Conservation (phyloP, 2,797 vertebrate species). For the Pogonophryne albipinna region DNA sequence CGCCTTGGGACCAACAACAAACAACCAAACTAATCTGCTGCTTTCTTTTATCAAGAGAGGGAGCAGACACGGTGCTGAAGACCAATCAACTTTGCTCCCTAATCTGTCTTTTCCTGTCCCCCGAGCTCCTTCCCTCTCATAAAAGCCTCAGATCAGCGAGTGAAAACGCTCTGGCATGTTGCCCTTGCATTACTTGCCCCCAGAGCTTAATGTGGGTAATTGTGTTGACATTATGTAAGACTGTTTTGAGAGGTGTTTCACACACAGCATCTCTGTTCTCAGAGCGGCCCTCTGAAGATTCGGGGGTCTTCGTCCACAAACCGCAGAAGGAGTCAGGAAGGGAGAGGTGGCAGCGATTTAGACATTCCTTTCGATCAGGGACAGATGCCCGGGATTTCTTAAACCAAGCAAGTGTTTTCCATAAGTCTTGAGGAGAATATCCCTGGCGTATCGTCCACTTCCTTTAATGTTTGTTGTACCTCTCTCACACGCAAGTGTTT, state of each 20-base stretch:
- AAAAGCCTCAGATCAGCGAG: conserved; percentile 50
- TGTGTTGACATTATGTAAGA: conserved; percentile 77
- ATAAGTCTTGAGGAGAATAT: conserved; percentile 2
- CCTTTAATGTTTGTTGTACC: conserved; percentile 6
- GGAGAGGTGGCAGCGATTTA: conserved; percentile 44
- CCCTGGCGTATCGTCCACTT: conserved; percentile 6
- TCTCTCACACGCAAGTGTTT: conserved; percentile 25
- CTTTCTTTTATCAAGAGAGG: conserved; percentile 55
- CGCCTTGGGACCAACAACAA: conserved; percentile 20
- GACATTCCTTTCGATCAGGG: conserved; percentile 52
- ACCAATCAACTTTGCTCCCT: conserved; percentile 54
- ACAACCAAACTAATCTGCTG: conserved; percentile 48
- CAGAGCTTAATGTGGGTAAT: conserved; percentile 72
- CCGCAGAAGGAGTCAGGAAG: conserved; percentile 54
- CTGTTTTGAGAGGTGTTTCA: conserved; percentile 64
- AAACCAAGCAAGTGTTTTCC: conserved; percentile 25
- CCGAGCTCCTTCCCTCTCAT: conserved; percentile 9
- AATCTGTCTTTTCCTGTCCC: conserved; percentile 68
- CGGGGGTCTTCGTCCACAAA: conserved; percentile 40
- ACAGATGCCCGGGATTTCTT: conserved; percentile 35
- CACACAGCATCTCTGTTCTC: conserved; percentile 73
- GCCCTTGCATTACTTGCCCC: conserved; percentile 65
- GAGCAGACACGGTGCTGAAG: conserved; percentile 40
- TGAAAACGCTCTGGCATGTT: conserved; percentile 56
- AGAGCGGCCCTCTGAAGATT: conserved; percentile 44